Conservation (phyloP, 2,113 vertebrate species). For the Chaetodon trifascialis region DNA sequence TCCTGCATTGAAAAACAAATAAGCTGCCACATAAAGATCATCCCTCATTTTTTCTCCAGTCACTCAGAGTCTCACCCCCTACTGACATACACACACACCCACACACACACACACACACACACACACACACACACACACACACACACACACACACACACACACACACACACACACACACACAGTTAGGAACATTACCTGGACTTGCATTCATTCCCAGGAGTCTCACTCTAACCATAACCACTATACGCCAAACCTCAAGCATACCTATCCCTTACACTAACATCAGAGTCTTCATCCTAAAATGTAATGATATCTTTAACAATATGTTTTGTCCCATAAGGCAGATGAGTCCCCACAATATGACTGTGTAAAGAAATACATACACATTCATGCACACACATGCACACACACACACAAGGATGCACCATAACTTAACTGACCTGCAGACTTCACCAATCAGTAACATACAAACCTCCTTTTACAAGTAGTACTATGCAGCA, state of each 20-base stretch:
- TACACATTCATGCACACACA: background rate
- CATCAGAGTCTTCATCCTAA: too few relatives aligned
- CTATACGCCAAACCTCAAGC: too few relatives aligned
- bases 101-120: background rate
- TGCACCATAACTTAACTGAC: constrained; percentile 45
- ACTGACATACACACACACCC: constrained; percentile 30
- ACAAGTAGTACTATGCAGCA: constrained; percentile 23
- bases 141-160: background rate
- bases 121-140: constrained; percentile 46
- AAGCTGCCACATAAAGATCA: constrained; percentile 84
- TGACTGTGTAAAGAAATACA: background rate
- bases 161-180: constrained; percentile 46
- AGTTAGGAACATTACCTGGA: too few relatives aligned
- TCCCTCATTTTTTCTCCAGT: constrained; percentile 82
- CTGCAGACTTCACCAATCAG: constrained; percentile 46
- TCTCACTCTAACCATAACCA: too few relatives aligned
- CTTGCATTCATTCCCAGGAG: too few relatives aligned
- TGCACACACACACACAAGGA: constrained; percentile 45
- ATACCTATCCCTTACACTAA: too few relatives aligned
- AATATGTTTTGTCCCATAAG: too few relatives aligned
- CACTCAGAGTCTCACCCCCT: constrained; percentile 71
- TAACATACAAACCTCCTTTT: constrained; percentile 44
- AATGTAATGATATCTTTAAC: too few relatives aligned
- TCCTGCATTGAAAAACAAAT: constrained; percentile 83
- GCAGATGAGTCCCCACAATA: too few relatives aligned